Evolutionary conservation across 2,113 vertebrate genomes (phyloP).

Genomic region (Seriola rivoliana): DNA sequence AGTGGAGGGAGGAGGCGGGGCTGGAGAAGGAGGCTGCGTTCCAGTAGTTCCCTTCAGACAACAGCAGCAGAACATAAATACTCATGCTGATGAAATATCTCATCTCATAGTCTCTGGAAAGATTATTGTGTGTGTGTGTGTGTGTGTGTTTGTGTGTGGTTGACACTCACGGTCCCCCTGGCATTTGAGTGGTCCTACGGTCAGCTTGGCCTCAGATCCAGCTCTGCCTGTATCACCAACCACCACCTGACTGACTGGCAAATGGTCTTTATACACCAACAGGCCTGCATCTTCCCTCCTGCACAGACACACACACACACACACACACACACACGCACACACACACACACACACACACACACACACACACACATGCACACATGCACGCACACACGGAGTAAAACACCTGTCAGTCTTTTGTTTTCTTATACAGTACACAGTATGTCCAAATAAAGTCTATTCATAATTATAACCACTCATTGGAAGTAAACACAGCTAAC

Average conservation of each 20-base stretch:
- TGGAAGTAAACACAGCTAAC: no score
- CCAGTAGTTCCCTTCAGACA: constrained; percentile 90
- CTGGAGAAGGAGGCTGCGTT: constrained; percentile 93
- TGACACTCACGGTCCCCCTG: constrained; percentile 92
- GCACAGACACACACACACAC: constrained; percentile 10
- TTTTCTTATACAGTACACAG: no score
- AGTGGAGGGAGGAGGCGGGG: constrained; percentile 93
- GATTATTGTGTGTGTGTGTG: neutral
- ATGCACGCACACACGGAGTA: neutral
- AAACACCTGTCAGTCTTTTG: no score
- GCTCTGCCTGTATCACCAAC: constrained; percentile 90
- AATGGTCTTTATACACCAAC: constrained; percentile 94
- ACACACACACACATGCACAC: neutral
- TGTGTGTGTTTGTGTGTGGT: neutral
- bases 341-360: neutral
- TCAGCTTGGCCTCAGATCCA: constrained; percentile 94
- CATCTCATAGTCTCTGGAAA: neutral
- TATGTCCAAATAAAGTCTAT: no score
- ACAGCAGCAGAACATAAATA: neutral
- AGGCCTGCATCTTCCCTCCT: constrained; percentile 95
- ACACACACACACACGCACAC: neutral
- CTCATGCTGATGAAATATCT: neutral
- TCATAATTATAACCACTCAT: no score
- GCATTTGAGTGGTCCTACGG: constrained; percentile 91
- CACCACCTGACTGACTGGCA: constrained; percentile 93